Conservation (phyloP, 2,888 invertebrate species). For the Eurytoma californica region DNA sequence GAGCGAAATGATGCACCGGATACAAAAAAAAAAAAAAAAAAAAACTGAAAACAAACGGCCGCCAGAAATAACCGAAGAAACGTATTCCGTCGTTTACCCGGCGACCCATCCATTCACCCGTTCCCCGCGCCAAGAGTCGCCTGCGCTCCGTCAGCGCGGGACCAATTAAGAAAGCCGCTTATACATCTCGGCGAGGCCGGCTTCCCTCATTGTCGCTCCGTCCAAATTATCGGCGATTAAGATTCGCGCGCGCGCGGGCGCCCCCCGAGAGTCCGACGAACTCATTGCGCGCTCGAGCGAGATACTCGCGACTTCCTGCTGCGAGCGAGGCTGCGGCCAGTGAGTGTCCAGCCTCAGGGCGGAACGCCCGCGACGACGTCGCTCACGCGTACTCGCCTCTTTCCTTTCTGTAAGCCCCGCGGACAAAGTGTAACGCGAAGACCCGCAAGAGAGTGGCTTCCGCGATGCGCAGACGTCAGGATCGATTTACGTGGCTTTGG, state of each 20-base stretch:
- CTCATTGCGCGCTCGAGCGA: not conserved
- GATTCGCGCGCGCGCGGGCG: conserved; percentile 36
- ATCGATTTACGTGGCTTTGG: too few relatives aligned
- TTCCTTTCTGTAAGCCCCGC: not conserved
- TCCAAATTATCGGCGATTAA: conserved; percentile 49
- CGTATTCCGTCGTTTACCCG: too few relatives aligned
- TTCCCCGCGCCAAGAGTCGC: too few relatives aligned
- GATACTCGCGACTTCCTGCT: conserved; percentile 49
- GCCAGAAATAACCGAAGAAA: too few relatives aligned
- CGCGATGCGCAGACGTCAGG: too few relatives aligned
- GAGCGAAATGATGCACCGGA: too few relatives aligned
- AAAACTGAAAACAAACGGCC: too few relatives aligned
- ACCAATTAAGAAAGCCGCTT: not conserved
- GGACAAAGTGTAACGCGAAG: not conserved
- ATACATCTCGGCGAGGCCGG: not conserved
- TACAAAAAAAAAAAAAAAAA: too few relatives aligned
- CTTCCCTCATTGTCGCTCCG: not conserved
- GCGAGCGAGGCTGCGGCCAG: conserved; percentile 59
- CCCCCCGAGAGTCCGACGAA: not conserved
- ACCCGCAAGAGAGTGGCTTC: too few relatives aligned
- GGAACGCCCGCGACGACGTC: conserved; percentile 58
- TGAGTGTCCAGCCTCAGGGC: conserved; percentile 68
- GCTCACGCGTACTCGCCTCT: not conserved
- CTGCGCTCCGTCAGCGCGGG: too few relatives aligned
- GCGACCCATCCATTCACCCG: too few relatives aligned